phyloP scores from a whole-genome alignment of 2,113 vertebrate species.

The Hyperoodon ampullatus region DNA sequence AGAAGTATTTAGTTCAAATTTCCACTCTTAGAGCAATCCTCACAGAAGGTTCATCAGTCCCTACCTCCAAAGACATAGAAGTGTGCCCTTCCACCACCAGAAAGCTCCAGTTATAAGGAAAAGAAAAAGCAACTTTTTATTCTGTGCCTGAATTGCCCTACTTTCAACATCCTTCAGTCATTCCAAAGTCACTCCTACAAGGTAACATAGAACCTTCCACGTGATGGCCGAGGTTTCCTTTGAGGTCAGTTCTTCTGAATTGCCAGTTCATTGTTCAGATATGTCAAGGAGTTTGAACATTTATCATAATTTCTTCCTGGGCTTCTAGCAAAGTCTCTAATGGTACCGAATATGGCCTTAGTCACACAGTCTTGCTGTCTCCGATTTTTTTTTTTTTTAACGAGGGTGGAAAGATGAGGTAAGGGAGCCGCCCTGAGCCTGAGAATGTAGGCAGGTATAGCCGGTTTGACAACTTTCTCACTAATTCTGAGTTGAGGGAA shows the following conservation, averaged over 20 bases:
- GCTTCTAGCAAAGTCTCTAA: constrained; percentile 68
- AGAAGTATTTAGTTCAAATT: neutral
- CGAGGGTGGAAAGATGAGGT: constrained; percentile 68
- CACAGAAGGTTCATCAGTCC: neutral
- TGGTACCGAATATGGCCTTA: constrained; percentile 66
- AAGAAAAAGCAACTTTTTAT: neutral
- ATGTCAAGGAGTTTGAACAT: neutral
- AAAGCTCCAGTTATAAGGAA: neutral
- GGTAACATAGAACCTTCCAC: neutral
- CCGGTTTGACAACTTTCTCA: constrained; percentile 76
- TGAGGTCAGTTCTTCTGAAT: neutral
- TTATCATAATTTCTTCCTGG: neutral
- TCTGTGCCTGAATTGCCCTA: neutral
- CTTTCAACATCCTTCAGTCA: neutral
- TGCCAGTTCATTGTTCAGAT: neutral
- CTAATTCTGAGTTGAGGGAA: constrained; percentile 70
- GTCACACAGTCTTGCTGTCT: constrained; percentile 63
- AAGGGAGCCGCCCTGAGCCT: constrained; percentile 67
- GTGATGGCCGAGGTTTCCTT: neutral
- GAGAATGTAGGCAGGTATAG: constrained; percentile 79
- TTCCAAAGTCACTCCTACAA: neutral
- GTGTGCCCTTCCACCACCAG: neutral
- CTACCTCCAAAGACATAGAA: neutral
- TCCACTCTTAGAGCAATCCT: neutral
- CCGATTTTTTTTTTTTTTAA: constrained; percentile 44